Conservation (phyloP, 2,113 vertebrate genomes). For the Polypterus senegalus region DNA sequence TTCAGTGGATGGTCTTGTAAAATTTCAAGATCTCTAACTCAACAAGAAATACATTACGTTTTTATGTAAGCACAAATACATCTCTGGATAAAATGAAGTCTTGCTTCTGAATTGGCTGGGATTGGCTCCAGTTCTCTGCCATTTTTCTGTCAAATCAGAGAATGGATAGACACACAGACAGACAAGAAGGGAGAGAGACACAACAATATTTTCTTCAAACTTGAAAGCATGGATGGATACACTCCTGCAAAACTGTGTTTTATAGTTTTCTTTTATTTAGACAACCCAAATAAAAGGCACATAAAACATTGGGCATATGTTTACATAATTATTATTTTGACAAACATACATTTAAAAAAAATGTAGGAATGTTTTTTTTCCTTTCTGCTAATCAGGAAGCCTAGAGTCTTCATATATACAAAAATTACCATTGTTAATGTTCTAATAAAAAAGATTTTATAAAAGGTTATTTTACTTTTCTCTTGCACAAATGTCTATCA, state of each 20-base stretch:
- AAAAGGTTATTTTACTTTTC: constrained; percentile 85
- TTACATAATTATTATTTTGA: constrained; percentile 93
- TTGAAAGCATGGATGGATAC: too few species aligned
- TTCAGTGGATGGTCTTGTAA: too few species aligned
- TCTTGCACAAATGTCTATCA: constrained; percentile 55
- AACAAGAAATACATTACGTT: too few species aligned
- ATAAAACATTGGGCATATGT: constrained; percentile 93
- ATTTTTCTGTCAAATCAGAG: too few species aligned
- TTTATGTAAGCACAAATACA: too few species aligned
- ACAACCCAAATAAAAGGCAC: constrained; percentile 98
- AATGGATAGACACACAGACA: too few species aligned
- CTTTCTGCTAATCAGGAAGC: constrained; percentile 97
- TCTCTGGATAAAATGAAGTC: too few species aligned
- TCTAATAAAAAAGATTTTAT: constrained; percentile 99
- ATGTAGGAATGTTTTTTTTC: constrained; percentile 90
- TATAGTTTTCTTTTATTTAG: constrained; percentile 93
- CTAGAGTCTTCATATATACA: constrained; percentile 93
- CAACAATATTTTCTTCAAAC: too few species aligned
- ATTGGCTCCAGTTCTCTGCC: too few species aligned
- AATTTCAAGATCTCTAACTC: too few species aligned
- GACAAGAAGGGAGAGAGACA: too few species aligned
- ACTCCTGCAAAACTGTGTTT: constrained; percentile 28
- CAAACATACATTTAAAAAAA: constrained; percentile 91
- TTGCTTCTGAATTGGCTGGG: too few species aligned
- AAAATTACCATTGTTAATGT: constrained; percentile 98